phyloP scores from a whole-genome alignment of 1,140 invertebrate genomes.

The Drosophila nikananu region DNA sequence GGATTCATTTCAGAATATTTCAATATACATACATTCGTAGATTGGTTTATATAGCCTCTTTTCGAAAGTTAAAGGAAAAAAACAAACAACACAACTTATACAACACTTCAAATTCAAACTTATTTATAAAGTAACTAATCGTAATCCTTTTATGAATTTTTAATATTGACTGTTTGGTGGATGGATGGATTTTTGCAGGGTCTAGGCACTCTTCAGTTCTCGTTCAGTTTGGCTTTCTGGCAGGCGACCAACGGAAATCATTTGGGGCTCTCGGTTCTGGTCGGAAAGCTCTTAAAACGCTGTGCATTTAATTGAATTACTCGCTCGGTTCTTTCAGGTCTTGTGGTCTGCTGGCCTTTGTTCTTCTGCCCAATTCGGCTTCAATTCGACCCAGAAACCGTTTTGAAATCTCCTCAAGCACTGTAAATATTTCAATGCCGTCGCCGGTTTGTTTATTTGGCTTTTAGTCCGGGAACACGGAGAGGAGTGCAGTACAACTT shows the following conservation, averaged over 20 bases:
- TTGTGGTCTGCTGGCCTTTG: slow-evolving; percentile 22
- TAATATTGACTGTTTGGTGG: background rate
- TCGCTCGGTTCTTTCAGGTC: slow-evolving; percentile 14
- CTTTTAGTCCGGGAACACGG: slow-evolving; percentile 29
- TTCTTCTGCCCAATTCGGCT: slow-evolving; percentile 16
- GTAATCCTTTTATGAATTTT: background rate
- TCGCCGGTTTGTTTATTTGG: slow-evolving; percentile 60
- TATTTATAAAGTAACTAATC: too few species aligned
- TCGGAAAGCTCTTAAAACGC: slow-evolving; percentile 49
- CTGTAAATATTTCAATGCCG: slow-evolving; percentile 56
- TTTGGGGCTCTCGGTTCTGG: slow-evolving; percentile 29
- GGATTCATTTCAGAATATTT: too few species aligned
- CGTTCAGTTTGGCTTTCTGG: slow-evolving; percentile 24
- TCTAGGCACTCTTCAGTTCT: background rate
- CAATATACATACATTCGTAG: too few species aligned
- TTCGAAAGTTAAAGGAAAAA: too few species aligned
- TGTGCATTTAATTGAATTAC: slow-evolving; percentile 69
- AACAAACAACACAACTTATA: too few species aligned
- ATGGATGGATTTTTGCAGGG: background rate
- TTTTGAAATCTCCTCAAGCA: slow-evolving; percentile 33
- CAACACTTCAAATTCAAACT: too few species aligned
- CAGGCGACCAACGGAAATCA: slow-evolving; percentile 47
- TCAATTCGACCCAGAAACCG: slow-evolving; percentile 30
- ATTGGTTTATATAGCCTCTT: too few species aligned
- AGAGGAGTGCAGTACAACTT: slow-evolving; percentile 32